Conservation (phyloP, 2,113 vertebrate species). For the Miniopterus natalensis region DNA sequence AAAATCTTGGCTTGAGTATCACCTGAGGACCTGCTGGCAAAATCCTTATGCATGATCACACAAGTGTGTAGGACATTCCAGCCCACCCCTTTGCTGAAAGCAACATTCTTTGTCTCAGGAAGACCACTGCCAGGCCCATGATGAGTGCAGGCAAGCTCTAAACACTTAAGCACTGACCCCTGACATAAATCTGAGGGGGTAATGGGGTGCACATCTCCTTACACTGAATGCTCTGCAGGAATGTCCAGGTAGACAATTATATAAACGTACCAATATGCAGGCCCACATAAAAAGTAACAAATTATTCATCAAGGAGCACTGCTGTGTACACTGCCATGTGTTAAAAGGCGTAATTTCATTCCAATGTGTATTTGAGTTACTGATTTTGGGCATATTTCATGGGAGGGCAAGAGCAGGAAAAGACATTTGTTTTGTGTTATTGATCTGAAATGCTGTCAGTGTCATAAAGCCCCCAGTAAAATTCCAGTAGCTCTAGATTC, state of each 20-base stretch:
- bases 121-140: neutral
- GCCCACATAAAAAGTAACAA: neutral
- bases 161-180: neutral
- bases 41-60: neutral
- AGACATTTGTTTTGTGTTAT: neutral
- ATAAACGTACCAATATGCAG: neutral
- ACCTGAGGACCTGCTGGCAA: neutral
- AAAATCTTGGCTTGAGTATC: neutral
- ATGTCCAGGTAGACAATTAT: neutral
- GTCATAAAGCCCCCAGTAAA: neutral
- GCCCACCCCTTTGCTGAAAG: neutral
- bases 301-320: neutral
- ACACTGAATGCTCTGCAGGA: neutral
- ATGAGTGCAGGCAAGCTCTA: neutral
- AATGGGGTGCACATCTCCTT: neutral
- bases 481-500: neutral
- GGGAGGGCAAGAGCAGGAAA: neutral
- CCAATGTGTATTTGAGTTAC: constrained; percentile 29
- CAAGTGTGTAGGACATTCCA: neutral
- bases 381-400: constrained; percentile 38
- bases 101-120: neutral
- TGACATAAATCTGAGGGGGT: rapidly evolving
- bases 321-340: neutral
- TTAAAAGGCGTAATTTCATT: constrained; percentile 50
- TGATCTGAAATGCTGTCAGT: constrained; percentile 31